phyloP scores from a whole-genome alignment of 2,888 invertebrate species.

The Troides aeacus region DNA sequence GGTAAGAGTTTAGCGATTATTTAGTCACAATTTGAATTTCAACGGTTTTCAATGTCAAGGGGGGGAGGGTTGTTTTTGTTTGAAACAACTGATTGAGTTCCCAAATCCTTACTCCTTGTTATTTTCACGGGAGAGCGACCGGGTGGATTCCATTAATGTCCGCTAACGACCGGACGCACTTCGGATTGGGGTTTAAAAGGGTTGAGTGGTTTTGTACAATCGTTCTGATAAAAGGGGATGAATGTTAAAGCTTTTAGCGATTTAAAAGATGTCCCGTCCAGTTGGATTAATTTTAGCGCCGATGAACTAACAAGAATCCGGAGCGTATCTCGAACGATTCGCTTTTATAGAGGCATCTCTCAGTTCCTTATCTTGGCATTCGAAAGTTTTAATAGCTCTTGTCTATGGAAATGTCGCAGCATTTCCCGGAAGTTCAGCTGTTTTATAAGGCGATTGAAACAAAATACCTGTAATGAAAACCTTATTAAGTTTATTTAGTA shows the following conservation, averaged over 20 bases:
- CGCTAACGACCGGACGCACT: constrained; percentile 79
- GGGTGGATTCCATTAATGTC: constrained; percentile 77
- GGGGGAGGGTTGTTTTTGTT: constrained; percentile 38
- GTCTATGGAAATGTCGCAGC: constrained; percentile 12
- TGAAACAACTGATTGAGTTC: constrained; percentile 58
- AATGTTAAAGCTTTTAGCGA: constrained; percentile 74
- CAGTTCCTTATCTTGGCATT: constrained; percentile 30
- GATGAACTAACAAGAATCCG: constrained; percentile 52
- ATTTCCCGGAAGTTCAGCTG: background rate
- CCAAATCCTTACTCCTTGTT: constrained; percentile 65
- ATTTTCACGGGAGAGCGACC: constrained; percentile 73
- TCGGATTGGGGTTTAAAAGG: constrained; percentile 78
- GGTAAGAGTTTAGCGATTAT: background rate
- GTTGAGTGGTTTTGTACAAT: constrained; percentile 79
- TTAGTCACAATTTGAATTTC: constrained; percentile 3
- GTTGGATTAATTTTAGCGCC: constrained; percentile 53
- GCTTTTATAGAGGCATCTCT: constrained; percentile 30
- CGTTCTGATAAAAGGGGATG: constrained; percentile 74
- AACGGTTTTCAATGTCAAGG: constrained; percentile 21
- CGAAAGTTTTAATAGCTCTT: constrained; percentile 28
- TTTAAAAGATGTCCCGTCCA: constrained; percentile 70
- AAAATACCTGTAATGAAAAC: background rate
- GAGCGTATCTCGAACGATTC: constrained; percentile 34
- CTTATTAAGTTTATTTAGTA: too few species aligned
- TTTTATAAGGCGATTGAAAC: background rate